Evolutionary conservation across 2,888 invertebrate genomes (phyloP).

Genomic region (Merodon equestris): DNA sequence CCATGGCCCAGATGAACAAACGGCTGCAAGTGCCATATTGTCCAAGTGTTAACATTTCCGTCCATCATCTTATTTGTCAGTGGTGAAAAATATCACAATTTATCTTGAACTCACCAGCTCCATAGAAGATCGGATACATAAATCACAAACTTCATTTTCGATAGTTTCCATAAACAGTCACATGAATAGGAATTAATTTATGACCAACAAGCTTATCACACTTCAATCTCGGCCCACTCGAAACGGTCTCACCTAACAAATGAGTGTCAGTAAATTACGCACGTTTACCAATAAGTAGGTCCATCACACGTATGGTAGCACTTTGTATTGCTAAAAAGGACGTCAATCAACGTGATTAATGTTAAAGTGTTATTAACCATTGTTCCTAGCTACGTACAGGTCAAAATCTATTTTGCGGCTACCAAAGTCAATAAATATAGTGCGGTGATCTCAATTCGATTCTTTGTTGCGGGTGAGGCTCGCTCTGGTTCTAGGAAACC

Average conservation of each 20-base stretch:
- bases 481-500: conserved; percentile 58
- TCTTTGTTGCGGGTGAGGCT: conserved; percentile 66
- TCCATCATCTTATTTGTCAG: neutral
- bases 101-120: no score
- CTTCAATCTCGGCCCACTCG: no score
- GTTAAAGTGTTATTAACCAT: conserved; percentile 36
- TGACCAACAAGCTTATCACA: neutral
- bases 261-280: no score
- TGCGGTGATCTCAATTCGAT: conserved; percentile 65
- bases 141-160: no score
- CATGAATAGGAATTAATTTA: no score
- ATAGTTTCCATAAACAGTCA: no score
- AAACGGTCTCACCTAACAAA: no score
- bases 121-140: no score
- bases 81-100: no score
- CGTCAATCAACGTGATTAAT: conserved; percentile 59
- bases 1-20: no score
- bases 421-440: conserved; percentile 64
- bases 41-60: conserved; percentile 7
- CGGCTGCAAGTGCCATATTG: no score
- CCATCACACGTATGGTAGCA: conserved; percentile 59
- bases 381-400: no score
- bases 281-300: conserved; percentile 30
- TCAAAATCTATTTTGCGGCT: conserved; percentile 52
- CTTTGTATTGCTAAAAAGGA: conserved; percentile 58